Conservation (phyloP, 1,140 invertebrate species). For the Diplogasteroides magnus region DNA sequence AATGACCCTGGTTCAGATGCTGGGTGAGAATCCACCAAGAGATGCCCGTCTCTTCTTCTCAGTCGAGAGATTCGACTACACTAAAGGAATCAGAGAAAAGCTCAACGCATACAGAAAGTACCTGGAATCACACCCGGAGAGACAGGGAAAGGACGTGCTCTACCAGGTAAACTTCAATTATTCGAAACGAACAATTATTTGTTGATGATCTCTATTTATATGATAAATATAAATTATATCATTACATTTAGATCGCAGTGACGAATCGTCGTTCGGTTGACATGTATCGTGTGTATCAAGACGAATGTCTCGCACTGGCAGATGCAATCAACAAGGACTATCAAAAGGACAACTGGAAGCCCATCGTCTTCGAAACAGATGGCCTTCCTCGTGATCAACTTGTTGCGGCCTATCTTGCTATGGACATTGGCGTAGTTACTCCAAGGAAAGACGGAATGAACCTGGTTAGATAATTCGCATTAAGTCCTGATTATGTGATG, state of each 20-base stretch:
- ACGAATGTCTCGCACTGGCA: constrained; percentile 48
- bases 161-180: constrained; percentile 37
- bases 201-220: background rate
- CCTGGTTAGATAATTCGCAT: constrained; percentile 25
- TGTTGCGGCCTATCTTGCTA: constrained; percentile 52
- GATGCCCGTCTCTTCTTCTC: constrained; percentile 54
- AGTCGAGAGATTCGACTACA: constrained; percentile 54
- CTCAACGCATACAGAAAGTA: constrained; percentile 42
- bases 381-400: constrained; percentile 48
- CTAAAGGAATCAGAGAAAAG: constrained; percentile 53
- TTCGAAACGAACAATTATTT: background rate
- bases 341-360: constrained; percentile 44
- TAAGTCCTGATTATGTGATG: background rate
- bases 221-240: constrained; percentile 7
- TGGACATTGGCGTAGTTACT: constrained; percentile 54
- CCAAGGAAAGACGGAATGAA: constrained; percentile 55
- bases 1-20: constrained; percentile 30
- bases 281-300: constrained; percentile 54
- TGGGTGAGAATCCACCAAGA: constrained; percentile 40
- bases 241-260: constrained; percentile 41
- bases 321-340: constrained; percentile 47
- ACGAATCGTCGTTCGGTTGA: constrained; percentile 52
- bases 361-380: constrained; percentile 53
- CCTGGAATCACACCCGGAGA: constrained; percentile 49
- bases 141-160: constrained; percentile 49